Conservation (phyloP, 2,888 invertebrate genomes). For the Carpatolechia fugitivella region DNA sequence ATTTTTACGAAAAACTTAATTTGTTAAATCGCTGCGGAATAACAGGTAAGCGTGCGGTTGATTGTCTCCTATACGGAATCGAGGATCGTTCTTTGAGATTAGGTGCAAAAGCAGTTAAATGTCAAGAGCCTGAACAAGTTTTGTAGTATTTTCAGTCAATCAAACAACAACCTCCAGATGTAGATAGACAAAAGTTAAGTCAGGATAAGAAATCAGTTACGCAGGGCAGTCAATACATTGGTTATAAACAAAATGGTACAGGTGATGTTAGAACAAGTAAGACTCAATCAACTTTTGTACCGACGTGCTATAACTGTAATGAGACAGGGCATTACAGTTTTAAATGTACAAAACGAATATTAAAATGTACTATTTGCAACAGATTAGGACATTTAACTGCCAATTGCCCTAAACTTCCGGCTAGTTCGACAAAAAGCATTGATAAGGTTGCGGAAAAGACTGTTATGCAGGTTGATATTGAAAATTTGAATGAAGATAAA, state of each 20-base stretch:
- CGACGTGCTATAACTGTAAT: conserved; percentile 11
- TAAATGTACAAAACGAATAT: conserved; percentile 11
- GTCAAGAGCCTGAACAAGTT: conserved; percentile 8
- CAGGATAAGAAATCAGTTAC: neutral
- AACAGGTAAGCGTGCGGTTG: conserved; percentile 18
- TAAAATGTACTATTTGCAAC: conserved; percentile 12
- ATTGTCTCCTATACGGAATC: conserved; percentile 17
- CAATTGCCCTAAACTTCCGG: neutral
- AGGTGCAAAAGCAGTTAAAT: conserved; percentile 19
- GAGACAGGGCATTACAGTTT: conserved; percentile 11
- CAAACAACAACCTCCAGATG: neutral
- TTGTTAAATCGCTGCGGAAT: conserved; percentile 20
- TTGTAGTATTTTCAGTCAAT: too few relatives aligned
- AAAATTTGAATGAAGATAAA: conserved; percentile 10
- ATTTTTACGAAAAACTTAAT: too few relatives aligned
- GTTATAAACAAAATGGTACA: neutral
- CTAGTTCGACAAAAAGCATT: neutral
- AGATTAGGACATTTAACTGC: conserved; percentile 8
- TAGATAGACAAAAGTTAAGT: neutral
- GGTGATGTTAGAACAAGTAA: neutral
- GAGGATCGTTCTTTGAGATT: conserved; percentile 16
- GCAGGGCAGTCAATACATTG: neutral
- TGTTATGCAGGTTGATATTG: neutral
- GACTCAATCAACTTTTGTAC: neutral
- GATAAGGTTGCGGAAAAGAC: neutral